phyloP scores from a whole-genome alignment of 2,888 invertebrate genomes.

The Athrips mouffetella region DNA sequence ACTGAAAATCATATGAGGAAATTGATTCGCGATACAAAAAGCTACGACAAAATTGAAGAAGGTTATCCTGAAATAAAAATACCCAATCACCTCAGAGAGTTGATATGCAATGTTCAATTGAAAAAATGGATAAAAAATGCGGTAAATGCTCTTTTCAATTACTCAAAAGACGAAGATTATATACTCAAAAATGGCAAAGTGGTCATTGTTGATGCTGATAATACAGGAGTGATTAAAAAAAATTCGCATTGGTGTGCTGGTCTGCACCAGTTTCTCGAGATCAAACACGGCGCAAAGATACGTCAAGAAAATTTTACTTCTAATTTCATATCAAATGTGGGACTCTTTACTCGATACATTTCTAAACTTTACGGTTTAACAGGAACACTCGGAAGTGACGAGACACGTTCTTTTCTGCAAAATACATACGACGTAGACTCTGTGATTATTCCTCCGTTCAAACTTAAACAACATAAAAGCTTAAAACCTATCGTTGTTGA shows the following conservation, averaged over 20 bases:
- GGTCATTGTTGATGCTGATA: constrained; percentile 19
- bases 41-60: constrained; percentile 7
- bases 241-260: constrained; percentile 21
- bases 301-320: constrained; percentile 21
- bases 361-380: constrained; percentile 20
- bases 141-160: constrained; percentile 19
- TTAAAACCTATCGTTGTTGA: constrained; percentile 14
- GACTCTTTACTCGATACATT: constrained; percentile 18
- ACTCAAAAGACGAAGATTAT: constrained; percentile 20
- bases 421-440: constrained; percentile 20
- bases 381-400: constrained; percentile 21
- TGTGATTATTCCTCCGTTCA: constrained; percentile 22
- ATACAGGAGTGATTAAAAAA: constrained; percentile 20
- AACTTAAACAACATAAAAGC: constrained; percentile 19
- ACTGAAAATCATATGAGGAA: constrained; percentile 19
- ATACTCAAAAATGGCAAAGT: constrained; percentile 18
- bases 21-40: constrained; percentile 15
- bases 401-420: constrained; percentile 16
- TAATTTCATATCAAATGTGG: constrained; percentile 24
- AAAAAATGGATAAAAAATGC: constrained; percentile 22
- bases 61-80: constrained; percentile 20
- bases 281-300: constrained; percentile 22
- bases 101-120: constrained; percentile 18
- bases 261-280: constrained; percentile 24
- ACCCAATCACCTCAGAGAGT: constrained; percentile 20